These are phyloP conservation scores for Naja naja DNA, from an alignment of 2,113 vertebrate genomes.

Conservation along the genomic window DNA sequence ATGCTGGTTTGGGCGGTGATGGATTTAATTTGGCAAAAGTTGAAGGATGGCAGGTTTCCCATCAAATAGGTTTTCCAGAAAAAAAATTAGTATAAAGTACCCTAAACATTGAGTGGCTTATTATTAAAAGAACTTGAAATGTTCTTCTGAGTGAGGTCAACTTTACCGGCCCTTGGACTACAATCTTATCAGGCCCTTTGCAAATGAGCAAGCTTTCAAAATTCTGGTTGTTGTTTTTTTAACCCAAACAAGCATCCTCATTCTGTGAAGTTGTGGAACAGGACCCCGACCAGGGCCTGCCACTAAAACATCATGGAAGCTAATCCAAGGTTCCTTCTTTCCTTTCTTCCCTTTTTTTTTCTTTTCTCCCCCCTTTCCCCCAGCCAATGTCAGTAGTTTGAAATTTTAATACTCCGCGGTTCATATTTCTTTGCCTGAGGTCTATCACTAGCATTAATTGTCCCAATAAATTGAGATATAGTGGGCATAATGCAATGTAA, in stretches of 20 bases:
- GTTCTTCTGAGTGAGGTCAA: not conserved
- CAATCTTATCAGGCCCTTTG: not conserved
- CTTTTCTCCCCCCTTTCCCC: not conserved
- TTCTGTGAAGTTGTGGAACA: not conserved
- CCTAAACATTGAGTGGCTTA: not conserved
- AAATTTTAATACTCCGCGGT: conserved; percentile 54
- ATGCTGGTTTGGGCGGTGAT: not conserved
- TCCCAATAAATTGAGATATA: conserved; percentile 82
- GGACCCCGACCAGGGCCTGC: not conserved
- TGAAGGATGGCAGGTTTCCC: not conserved
- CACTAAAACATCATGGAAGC: not conserved
- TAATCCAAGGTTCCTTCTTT: not conserved
- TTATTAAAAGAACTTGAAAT: not conserved
- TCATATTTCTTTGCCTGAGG: conserved; percentile 62
- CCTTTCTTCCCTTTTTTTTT: not conserved
- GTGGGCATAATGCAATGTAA: conserved; percentile 71
- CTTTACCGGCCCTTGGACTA: not conserved
- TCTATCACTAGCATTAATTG: conserved; percentile 76
- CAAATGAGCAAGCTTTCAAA: not conserved
- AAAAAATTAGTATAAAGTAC: not conserved
- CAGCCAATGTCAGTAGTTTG: conserved; percentile 56
- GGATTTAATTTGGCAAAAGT: not conserved
- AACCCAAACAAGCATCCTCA: no score
- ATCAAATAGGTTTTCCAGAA: not conserved
- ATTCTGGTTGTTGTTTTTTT: not conserved